phyloP scores from a whole-genome alignment of 1,140 invertebrate species.

The Leptinotarsa defecta region DNA sequence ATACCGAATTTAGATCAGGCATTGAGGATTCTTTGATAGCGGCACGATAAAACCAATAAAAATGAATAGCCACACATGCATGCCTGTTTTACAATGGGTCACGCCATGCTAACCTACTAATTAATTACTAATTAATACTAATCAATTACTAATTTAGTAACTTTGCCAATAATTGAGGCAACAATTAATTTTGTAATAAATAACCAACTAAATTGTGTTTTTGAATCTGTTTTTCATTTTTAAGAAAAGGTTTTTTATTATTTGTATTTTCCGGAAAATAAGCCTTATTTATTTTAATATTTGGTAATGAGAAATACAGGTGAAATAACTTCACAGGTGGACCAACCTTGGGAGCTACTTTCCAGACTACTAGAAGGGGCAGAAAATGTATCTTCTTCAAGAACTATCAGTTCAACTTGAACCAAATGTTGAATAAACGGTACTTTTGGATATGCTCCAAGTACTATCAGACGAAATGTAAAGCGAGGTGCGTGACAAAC shows the following conservation, averaged over 20 bases:
- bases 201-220: background rate
- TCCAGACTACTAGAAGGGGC: slow-evolving; percentile 31
- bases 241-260: background rate
- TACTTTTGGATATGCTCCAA: slow-evolving; percentile 29
- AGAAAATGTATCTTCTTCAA: slow-evolving; percentile 35
- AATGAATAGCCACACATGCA: too few relatives aligned
- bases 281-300: background rate
- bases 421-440: slow-evolving; percentile 28
- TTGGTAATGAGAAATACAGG: background rate
- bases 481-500: slow-evolving; percentile 28
- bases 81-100: too few relatives aligned
- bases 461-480: slow-evolving; percentile 31
- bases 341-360: slow-evolving; percentile 1
- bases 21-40: too few relatives aligned
- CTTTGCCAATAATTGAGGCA: too few relatives aligned
- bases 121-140: too few relatives aligned
- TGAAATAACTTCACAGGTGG: background rate
- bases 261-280: background rate
- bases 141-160: too few relatives aligned
- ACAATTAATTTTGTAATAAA: background rate
- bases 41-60: too few relatives aligned
- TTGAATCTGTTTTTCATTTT: background rate
- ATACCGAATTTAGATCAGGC: too few relatives aligned
- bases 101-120: too few relatives aligned
- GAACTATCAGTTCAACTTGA: slow-evolving; percentile 38